Conservation (phyloP, 2,113 vertebrate genomes). For the Agapornis roseicollis region DNA sequence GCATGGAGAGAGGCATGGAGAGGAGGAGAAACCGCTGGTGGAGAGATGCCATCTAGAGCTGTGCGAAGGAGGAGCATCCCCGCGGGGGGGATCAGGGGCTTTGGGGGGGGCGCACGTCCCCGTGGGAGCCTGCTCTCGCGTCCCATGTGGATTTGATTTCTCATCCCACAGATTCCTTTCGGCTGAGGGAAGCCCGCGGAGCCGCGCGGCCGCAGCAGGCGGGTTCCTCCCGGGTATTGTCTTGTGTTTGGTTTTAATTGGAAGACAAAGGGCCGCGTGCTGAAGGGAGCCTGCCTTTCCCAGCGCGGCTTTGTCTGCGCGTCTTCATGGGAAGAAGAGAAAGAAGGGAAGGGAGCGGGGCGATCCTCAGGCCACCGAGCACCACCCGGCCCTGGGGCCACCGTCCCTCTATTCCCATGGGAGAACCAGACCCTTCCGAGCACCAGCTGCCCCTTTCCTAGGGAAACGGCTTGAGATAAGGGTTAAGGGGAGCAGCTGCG, state of each 20-base stretch:
- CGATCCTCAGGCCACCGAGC: not conserved
- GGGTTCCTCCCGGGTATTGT: not conserved
- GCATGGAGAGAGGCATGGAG: not conserved
- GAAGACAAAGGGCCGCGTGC: conserved; percentile 37
- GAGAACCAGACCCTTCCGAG: not conserved
- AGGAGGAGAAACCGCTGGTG: conserved; percentile 25
- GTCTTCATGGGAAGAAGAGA: not conserved
- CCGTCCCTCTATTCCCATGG: not conserved
- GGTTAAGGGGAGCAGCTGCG: conserved; percentile 27
- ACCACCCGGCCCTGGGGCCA: not conserved
- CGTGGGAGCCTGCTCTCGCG: rapidly evolving
- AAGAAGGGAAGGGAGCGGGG: not conserved
- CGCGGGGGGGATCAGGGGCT: rapidly evolving
- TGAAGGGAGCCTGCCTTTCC: not conserved
- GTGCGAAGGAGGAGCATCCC: rapidly evolving
- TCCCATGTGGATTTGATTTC: not conserved
- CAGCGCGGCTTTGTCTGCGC: not conserved
- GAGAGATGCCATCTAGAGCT: conserved; percentile 19
- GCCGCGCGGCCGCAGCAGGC: not conserved
- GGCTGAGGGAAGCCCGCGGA: not conserved
- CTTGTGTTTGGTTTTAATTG: conserved; percentile 30
- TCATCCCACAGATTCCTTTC: not conserved
- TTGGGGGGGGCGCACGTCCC: rapidly evolving
- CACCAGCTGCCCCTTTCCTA: conserved; percentile 20
- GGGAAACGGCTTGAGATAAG: not conserved